Evolutionary conservation across 2,888 invertebrate species (phyloP).

Genomic region (Miltochrista miniata): DNA sequence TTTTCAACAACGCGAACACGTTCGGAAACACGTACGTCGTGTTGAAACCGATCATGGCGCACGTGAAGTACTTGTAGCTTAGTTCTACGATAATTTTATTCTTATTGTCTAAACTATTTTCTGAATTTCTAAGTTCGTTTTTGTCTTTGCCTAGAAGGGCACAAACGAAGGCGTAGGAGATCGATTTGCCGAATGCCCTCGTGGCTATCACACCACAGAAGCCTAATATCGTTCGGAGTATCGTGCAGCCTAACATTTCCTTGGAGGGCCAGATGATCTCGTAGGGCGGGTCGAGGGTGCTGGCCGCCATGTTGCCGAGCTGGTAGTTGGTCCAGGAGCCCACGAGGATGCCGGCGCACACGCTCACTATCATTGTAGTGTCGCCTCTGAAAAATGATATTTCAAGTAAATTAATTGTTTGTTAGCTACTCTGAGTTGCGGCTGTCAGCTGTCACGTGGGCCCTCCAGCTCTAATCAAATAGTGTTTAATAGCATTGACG

Average conservation of each 20-base stretch:
- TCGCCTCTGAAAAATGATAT: conserved; percentile 86
- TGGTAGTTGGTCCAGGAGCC: conserved; percentile 95
- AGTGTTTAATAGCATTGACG: too few relatives aligned
- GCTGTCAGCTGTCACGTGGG: too few relatives aligned
- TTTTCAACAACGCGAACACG: conserved; percentile 89
- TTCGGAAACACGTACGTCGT: conserved; percentile 90
- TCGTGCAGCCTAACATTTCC: conserved; percentile 86
- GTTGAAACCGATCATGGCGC: conserved; percentile 91
- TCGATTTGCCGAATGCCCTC: conserved; percentile 86
- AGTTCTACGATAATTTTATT: conserved; percentile 91
- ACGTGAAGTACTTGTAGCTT: conserved; percentile 92
- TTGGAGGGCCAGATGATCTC: conserved; percentile 91
- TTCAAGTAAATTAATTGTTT: neutral
- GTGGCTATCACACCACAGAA: conserved; percentile 89
- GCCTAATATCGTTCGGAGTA: conserved; percentile 89
- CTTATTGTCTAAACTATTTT: conserved; percentile 86
- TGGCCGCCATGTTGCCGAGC: conserved; percentile 87
- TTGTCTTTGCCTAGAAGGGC: conserved; percentile 87
- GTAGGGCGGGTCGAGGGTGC: conserved; percentile 87
- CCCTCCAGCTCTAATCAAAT: too few relatives aligned
- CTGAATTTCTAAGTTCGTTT: conserved; percentile 85
- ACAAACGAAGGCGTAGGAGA: conserved; percentile 88
- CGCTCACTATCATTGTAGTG: conserved; percentile 93
- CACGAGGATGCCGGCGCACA: conserved; percentile 89
- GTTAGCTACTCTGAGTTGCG: too few relatives aligned